Conservation (phyloP, 2,113 vertebrate genomes). For the Xiphorhynchus elegans region DNA sequence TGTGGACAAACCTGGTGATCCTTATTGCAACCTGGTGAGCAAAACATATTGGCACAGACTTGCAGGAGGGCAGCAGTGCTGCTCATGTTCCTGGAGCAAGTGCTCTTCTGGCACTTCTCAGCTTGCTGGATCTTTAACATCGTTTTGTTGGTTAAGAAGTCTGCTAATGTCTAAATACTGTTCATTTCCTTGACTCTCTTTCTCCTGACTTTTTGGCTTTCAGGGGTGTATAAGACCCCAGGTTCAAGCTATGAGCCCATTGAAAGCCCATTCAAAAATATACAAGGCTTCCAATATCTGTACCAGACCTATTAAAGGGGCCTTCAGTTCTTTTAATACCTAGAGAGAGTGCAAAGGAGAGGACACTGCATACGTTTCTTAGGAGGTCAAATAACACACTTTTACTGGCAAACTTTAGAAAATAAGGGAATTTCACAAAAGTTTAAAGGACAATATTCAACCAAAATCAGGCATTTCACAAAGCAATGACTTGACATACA, state of each 20-base stretch:
- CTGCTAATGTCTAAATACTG: not conserved
- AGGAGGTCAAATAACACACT: not conserved
- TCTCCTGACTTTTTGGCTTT: not conserved
- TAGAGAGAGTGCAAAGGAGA: not conserved
- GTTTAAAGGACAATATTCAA: not conserved
- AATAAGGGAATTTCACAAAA: not conserved
- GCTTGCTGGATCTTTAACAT: not conserved
- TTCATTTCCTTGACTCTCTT: not conserved
- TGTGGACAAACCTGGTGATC: not conserved
- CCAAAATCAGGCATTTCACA: not conserved
- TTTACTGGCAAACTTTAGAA: not conserved
- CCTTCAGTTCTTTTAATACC: not conserved
- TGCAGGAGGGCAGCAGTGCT: not conserved
- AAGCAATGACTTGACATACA: not conserved
- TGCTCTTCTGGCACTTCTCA: not conserved
- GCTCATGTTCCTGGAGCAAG: not conserved
- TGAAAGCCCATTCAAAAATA: not conserved
- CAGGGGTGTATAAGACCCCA: not conserved
- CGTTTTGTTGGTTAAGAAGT: not conserved
- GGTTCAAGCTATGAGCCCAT: not conserved
- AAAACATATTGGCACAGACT: not conserved
- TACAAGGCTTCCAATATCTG: not conserved
- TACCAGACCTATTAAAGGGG: not conserved
- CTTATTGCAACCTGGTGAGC: not conserved
- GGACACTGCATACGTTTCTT: not conserved